phyloP scores from a whole-genome alignment of 2,113 vertebrate genomes.

The Neopipo cinnamomea region DNA sequence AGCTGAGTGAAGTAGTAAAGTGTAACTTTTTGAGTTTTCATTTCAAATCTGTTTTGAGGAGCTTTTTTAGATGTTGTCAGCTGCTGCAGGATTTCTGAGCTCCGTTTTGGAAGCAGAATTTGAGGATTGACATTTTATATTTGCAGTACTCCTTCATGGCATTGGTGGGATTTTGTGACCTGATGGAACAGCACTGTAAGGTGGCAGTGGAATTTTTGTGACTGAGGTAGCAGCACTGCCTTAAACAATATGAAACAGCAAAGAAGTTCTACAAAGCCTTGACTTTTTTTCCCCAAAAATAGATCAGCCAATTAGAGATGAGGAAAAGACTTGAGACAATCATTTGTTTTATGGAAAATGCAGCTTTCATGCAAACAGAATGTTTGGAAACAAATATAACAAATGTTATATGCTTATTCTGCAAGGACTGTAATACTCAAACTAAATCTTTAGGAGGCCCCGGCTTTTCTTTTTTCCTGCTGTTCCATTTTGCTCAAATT shows the following conservation, averaged over 20 bases:
- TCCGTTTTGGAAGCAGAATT: background rate
- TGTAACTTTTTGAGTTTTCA: background rate
- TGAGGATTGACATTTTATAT: rapidly evolving
- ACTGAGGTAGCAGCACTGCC: background rate
- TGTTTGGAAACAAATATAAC: background rate
- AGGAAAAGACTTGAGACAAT: background rate
- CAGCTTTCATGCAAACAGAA: background rate
- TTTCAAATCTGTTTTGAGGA: background rate
- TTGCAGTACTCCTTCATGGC: background rate
- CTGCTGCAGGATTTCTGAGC: background rate
- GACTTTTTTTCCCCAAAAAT: background rate
- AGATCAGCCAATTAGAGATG: background rate
- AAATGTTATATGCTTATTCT: background rate
- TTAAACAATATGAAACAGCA: background rate
- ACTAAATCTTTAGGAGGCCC: background rate
- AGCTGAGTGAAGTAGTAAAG: background rate
- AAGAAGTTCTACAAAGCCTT: background rate
- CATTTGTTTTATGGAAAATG: background rate
- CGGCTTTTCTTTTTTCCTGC: background rate
- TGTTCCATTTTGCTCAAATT: background rate
- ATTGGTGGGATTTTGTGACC: background rate
- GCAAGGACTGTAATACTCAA: background rate
- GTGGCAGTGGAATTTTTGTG: background rate
- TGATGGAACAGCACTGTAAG: background rate
- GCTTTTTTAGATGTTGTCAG: background rate